Conservation (phyloP, 2,113 vertebrate genomes). For the Anseranas semipalmata region DNA sequence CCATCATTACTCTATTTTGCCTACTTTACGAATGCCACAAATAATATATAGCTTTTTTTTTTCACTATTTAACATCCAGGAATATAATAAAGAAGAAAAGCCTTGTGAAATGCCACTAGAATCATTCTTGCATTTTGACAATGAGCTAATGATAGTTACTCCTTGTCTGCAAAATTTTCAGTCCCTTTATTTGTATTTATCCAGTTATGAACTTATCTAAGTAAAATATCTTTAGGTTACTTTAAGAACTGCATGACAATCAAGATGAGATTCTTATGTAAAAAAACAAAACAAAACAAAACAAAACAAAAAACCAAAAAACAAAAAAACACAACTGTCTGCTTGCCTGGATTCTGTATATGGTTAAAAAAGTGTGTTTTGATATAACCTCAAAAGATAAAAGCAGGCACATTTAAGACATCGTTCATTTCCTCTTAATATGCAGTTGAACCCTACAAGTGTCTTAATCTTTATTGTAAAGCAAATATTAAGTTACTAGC, state of each 20-base stretch:
- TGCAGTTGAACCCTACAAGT: not conserved
- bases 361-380: not conserved
- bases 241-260: not conserved
- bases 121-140: not conserved
- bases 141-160: not conserved
- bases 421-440: not conserved
- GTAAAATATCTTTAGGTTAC: not conserved
- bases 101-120: not conserved
- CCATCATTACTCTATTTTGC: not conserved
- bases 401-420: not conserved
- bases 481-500: not conserved
- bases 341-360: not conserved
- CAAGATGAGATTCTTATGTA: not conserved
- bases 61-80: not conserved
- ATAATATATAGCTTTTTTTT: not conserved
- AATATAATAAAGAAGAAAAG: not conserved
- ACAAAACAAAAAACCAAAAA: no score
- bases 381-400: not conserved
- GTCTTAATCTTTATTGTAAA: not conserved
- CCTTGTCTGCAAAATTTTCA: not conserved
- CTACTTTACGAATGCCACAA: not conserved
- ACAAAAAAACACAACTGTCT: no score
- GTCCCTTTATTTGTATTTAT: not conserved
- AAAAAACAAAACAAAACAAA: no score
- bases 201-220: not conserved